Evolutionary conservation across 2,888 invertebrate genomes (phyloP).

Genomic region (Cactoblastis cactorum): DNA sequence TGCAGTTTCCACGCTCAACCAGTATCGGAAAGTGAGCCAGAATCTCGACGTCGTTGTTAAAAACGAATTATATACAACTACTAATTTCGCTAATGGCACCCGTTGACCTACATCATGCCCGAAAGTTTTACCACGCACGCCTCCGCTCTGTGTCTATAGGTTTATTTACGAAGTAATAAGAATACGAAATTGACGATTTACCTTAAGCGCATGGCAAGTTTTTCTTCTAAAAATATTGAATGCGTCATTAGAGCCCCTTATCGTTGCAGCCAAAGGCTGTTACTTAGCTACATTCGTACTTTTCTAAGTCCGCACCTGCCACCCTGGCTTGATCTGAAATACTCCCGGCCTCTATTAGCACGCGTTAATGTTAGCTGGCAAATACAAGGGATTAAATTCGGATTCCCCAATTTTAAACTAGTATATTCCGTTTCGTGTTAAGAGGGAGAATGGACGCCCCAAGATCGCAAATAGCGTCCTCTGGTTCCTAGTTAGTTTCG

Average conservation of each 20-base stretch:
- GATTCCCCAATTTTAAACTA: conserved; percentile 36
- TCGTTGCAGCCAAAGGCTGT: neutral
- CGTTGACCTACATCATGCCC: no score
- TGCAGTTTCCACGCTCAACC: no score
- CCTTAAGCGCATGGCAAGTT: no score
- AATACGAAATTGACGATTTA: no score
- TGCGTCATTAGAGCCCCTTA: neutral
- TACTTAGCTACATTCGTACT: neutral
- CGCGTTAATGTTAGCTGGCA: conserved; percentile 39
- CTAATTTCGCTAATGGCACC: no score
- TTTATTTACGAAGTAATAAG: no score
- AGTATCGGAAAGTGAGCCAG: no score
- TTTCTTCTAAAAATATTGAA: no score
- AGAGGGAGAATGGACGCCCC: conserved; percentile 2
- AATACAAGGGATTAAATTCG: conserved; percentile 43
- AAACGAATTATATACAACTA: no score
- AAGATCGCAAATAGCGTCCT: conserved; percentile 9
- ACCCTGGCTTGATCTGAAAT: conserved; percentile 44
- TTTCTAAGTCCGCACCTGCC: neutral
- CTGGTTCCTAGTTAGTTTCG: conserved; percentile 1
- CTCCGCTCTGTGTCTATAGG: no score
- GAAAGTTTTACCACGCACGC: no score
- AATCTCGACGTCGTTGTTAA: no score
- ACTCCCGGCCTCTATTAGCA: conserved; percentile 37
- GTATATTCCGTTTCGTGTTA: conserved; percentile 22